Base-by-base conservation (phyloP, 2,113 vertebrate genomes). In the Ictalurus punctatus region DNA sequence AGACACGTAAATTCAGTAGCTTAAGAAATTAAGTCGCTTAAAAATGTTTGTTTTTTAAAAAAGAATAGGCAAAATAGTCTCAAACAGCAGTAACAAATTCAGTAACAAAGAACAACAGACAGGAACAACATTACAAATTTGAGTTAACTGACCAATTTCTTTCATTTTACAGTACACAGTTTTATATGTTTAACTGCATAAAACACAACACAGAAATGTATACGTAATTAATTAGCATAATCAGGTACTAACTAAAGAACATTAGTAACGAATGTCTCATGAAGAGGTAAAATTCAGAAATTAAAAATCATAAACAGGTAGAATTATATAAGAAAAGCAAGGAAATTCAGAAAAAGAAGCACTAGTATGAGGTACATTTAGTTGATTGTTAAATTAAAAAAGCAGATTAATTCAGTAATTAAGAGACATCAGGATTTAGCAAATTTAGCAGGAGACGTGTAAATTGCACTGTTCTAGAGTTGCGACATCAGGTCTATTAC, bases 401-500 rank as follows among this genome's bases (percentile, higher is more conserved):
- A 2, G 16, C 69, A 14, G 65, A 13, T 37, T 21, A 37, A 37
- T 73, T 78, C 40, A 78, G 23, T 48, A 78, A 14, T 48, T 78
- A 48, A 48, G 74, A 25, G 40, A 52, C 17, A 12, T 76, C 37
- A 48, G 44, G 6, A 48, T 48, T 48, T 48, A 30, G 17, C 9
- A 19, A 10, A n/a, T 79, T 81, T 2, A n/a, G n/a, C 16, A 27
- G 44, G 4, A 78, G 44, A 27, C 21, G 74, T 78, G 40, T 78
- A 78, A 78, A 40, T 2, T 37, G 30, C 12, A 37, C 81, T 40
- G 56, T 12, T 16, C 8, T 30, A 40, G 19, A 58, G 52, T 37
- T 52, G 58, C 21, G 69, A 48, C 69, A 73, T 92, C 92, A 92
- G 54, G 87, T 92, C 92, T 34, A 91, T 93, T 92, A 91, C 94